Evolutionary conservation across 2,888 invertebrate species (phyloP).

Genomic region (Melipona bicolor): DNA sequence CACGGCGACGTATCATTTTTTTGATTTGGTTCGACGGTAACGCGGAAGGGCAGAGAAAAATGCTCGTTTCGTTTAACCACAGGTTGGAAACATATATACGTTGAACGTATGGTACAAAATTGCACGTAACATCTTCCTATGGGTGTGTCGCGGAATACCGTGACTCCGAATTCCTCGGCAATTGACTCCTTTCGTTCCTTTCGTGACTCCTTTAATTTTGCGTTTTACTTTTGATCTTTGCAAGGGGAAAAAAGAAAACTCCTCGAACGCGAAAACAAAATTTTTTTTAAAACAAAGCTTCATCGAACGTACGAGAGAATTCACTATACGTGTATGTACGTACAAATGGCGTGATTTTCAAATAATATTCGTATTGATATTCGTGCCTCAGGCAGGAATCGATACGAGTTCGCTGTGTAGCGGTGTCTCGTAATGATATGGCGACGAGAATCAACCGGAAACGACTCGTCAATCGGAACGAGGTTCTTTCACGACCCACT

Average conservation of each 20-base stretch:
- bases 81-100: conserved; percentile 11
- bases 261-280: not conserved
- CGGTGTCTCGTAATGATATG: conserved; percentile 50
- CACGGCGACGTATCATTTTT: not conserved
- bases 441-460: conserved; percentile 71
- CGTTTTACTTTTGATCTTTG: not conserved
- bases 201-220: not conserved
- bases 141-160: conserved; percentile 38
- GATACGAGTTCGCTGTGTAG: conserved; percentile 45
- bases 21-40: not conserved
- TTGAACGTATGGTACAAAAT: not conserved
- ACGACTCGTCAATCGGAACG: conserved; percentile 75
- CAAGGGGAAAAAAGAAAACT: not conserved
- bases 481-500: conserved; percentile 71
- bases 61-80: conserved; percentile 8
- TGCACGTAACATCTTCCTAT: conserved; percentile 33
- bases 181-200: not conserved
- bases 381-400: conserved; percentile 40
- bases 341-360: not conserved
- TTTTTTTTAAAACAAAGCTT: not conserved
- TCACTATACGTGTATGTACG: not conserved
- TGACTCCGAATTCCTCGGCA: conserved; percentile 18
- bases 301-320: not conserved
- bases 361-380: conserved; percentile 34
- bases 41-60: not conserved